phyloP scores from a whole-genome alignment of 1,140 invertebrate genomes.

The Achroia grisella region DNA sequence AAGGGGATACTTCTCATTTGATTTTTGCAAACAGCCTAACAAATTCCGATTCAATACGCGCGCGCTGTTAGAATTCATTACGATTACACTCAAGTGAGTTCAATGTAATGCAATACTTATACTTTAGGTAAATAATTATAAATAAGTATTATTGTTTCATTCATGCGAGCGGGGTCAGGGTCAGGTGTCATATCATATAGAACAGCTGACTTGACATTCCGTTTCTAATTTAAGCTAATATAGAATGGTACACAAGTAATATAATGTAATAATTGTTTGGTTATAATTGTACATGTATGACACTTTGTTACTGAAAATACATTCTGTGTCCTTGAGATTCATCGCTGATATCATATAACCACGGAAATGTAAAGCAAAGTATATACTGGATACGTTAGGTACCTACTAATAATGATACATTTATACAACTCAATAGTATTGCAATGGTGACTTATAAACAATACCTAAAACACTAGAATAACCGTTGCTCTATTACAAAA shows the following conservation, averaged over 20 bases:
- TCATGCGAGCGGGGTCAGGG: conserved; percentile 33
- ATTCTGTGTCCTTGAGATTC: too few species aligned
- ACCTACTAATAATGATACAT: too few species aligned
- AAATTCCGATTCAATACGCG: conserved; percentile 2
- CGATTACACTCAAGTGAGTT: conserved; percentile 4
- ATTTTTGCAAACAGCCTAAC: conserved; percentile 14
- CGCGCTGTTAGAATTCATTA: neutral
- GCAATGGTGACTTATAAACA: too few species aligned
- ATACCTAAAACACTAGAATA: too few species aligned
- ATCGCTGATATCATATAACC: too few species aligned
- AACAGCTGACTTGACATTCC: conserved; percentile 30
- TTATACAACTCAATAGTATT: too few species aligned
- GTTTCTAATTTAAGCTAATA: neutral
- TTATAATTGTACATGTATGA: neutral
- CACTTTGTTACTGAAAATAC: too few species aligned
- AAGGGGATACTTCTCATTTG: conserved; percentile 11
- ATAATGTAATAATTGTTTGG: too few species aligned
- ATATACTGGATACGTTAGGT: too few species aligned
- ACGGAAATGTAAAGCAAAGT: too few species aligned
- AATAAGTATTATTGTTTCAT: conserved; percentile 38
- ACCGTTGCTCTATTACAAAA: too few species aligned
- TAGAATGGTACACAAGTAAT: neutral
- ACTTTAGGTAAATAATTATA: conserved; percentile 15
- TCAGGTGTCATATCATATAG: conserved; percentile 29
- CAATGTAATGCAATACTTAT: neutral